Evolutionary conservation across 2,113 vertebrate species (phyloP), one percentile per base, ranked within the genome.

Genomic region (Oceanites oceanicus): DNA sequence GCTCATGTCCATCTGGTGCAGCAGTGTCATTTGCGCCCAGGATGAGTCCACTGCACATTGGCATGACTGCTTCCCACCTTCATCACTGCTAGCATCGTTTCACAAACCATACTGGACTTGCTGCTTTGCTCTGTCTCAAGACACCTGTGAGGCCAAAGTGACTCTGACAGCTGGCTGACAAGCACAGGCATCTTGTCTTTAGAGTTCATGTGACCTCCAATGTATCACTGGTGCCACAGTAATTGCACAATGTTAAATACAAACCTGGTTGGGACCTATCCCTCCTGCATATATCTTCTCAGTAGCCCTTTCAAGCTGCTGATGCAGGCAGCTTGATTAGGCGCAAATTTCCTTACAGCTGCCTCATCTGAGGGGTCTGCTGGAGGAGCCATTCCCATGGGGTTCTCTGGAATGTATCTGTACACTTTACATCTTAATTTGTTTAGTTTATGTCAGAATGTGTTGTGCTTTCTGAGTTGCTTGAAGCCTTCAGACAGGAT

Each of bases 11-110:
- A 62, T n/a, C 75, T 91, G 86, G 42, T 55, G 75, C 67, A 66
- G 75, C 75, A 86, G 19, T 5, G 34, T 80, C 0, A 0, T 34
- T 61, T 40, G 45, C n/a, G 16, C 14, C 16, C 0, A 0, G 32
- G 63, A 94, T 26, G 16, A 86, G 79, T 26, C 71, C 79, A 80
- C 50, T 70, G 91, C 92, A 94, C 94, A 92, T 59, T 42, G 79
- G 10, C 22, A 22, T 74, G 91, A 90, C 92, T 92, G 59, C 55
- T 88, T 68, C 82, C 82, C n/a, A 71, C 78, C 74, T 86, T 80
- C 29, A 73, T 18, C 55, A 20, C 67, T 32, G 27, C 44, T 38
- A 66, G 42, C 25, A 56, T 26, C 14, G 4, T 50, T 70, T 67
- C 86, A 74, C 59, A 89, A 80, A 27, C 59, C 50, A 15, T n/a